Conservation (phyloP, 2,888 invertebrate species). For the Diarsia mendica region DNA sequence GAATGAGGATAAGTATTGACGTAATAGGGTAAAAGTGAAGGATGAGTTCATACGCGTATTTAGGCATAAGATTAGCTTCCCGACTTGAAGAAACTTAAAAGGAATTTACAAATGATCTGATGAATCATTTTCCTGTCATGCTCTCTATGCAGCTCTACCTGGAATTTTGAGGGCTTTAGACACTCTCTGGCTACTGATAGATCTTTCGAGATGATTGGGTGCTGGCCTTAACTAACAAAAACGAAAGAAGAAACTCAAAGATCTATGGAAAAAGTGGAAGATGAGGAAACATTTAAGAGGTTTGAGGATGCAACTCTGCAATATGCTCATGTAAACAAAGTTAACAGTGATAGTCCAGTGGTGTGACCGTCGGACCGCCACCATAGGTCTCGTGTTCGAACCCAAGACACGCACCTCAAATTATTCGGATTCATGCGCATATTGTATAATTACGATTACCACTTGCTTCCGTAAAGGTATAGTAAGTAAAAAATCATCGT, state of each 20-base stretch:
- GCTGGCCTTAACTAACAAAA: neutral
- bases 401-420: too few species aligned
- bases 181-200: neutral
- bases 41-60: neutral
- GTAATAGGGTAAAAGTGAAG: constrained; percentile 5
- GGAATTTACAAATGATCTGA: neutral
- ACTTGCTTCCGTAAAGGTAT: too few species aligned
- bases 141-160: neutral
- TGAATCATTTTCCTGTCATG: neutral
- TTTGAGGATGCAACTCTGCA: neutral
- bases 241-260: neutral
- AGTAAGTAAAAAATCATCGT: too few species aligned
- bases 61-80: neutral
- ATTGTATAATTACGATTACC: too few species aligned
- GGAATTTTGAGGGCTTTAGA: neutral
- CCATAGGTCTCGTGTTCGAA: too few species aligned
- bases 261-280: neutral
- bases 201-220: neutral
- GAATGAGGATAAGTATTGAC: constrained; percentile 18
- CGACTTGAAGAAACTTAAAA: neutral
- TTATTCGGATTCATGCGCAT: too few species aligned
- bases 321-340: too few species aligned
- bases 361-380: too few species aligned
- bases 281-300: neutral
- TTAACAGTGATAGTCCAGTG: too few species aligned